These are phyloP conservation scores for Drosophila parthenogenetica DNA, from an alignment of 2,888 invertebrate genomes.

Conservation along the genomic window DNA sequence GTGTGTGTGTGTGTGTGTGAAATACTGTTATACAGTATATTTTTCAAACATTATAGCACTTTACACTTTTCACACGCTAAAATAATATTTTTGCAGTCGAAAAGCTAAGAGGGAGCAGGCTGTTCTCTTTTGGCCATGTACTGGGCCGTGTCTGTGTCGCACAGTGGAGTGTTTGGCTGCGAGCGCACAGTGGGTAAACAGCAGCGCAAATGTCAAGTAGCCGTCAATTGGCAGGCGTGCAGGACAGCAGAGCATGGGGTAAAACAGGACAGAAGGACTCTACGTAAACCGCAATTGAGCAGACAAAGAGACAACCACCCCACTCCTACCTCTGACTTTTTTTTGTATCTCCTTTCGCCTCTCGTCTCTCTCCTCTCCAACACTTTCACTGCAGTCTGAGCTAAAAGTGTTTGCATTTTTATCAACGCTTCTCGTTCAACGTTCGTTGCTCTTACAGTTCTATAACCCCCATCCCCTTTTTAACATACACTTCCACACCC, in stretches of 20 bases:
- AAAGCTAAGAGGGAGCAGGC: slow-evolving; percentile 10
- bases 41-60: slow-evolving; percentile 77
- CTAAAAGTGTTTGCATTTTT: slow-evolving; percentile 76
- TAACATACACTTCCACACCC: neutral
- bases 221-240: slow-evolving; percentile 68
- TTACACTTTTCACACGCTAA: slow-evolving; percentile 80
- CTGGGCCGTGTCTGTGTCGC: neutral
- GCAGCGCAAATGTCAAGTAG: slow-evolving; percentile 76
- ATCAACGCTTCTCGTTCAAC: slow-evolving; percentile 54
- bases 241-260: slow-evolving; percentile 24
- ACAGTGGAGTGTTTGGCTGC: slow-evolving; percentile 49
- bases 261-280: neutral
- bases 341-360: neutral
- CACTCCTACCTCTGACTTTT: neutral
- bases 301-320: slow-evolving; percentile 31
- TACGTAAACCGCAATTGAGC: slow-evolving; percentile 67
- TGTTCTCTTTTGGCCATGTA: slow-evolving; percentile 47
- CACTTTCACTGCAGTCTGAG: slow-evolving; percentile 52
- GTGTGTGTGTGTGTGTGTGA: slow-evolving; percentile 21
- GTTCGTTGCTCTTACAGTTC: slow-evolving; percentile 31
- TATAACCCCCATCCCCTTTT: neutral
- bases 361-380: neutral
- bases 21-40: slow-evolving; percentile 59
- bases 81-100: slow-evolving; percentile 72
- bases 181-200: slow-evolving; percentile 67